phyloP scores from a whole-genome alignment of 2,797 vertebrate genomes.

The Sebastiscus albofasciatus region DNA sequence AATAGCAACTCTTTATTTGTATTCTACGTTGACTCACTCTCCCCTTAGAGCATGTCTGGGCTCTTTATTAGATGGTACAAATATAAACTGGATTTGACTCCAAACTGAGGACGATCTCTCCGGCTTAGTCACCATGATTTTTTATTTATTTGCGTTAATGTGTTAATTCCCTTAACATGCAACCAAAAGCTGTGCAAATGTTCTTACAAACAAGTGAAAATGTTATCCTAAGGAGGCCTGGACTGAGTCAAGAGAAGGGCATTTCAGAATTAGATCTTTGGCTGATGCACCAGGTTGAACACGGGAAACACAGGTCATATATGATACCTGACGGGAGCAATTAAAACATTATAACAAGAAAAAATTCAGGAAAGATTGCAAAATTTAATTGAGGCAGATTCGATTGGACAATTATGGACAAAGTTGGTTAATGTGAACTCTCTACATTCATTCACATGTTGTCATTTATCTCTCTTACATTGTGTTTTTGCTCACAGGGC shows the following conservation, averaged over 20 bases:
- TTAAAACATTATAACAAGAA: background rate
- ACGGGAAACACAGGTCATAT: fast-evolving
- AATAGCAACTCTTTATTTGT: background rate
- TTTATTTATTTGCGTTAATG: background rate
- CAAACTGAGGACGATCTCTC: background rate
- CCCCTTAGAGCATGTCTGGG: background rate
- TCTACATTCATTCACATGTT: too few species aligned
- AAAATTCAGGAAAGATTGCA: fast-evolving
- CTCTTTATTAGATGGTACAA: background rate
- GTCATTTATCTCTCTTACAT: background rate
- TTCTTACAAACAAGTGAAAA: background rate
- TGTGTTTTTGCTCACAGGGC: background rate
- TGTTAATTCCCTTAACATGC: background rate
- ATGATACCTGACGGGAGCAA: background rate
- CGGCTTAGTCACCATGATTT: background rate
- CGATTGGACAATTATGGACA: background rate
- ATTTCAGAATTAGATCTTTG: background rate
- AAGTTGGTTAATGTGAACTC: background rate
- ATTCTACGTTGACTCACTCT: background rate
- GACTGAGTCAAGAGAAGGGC: background rate
- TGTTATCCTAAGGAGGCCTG: background rate
- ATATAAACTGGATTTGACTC: background rate
- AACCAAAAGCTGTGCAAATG: background rate
- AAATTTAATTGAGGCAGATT: background rate
- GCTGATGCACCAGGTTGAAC: background rate